Evolutionary conservation across 2,113 vertebrate species (phyloP).

Genomic region (Onychostoma macrolepis): DNA sequence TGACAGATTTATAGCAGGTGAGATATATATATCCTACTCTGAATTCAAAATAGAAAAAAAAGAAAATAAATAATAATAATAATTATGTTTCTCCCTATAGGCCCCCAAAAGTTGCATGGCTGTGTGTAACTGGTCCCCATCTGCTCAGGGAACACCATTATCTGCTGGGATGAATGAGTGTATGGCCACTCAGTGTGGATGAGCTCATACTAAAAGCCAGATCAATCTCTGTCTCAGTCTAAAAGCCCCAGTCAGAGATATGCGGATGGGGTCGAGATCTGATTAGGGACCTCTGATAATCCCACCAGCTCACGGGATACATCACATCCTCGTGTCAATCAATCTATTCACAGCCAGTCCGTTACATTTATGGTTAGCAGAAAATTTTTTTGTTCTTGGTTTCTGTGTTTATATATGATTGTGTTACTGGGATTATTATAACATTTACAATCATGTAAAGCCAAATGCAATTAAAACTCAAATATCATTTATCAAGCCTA

Average conservation of each 20-base stretch:
- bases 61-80: no score
- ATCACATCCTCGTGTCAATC: conserved; percentile 36
- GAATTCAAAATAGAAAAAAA: background rate
- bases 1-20: background rate
- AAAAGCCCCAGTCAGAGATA: conserved; percentile 32
- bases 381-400: background rate
- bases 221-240: conserved; percentile 58
- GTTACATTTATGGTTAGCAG: conserved; percentile 5
- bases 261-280: conserved; percentile 38
- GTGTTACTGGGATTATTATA: background rate
- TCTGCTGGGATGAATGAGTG: conserved; percentile 14
- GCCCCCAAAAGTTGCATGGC: background rate
- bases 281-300: conserved; percentile 48
- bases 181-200: conserved; percentile 49
- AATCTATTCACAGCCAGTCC: background rate
- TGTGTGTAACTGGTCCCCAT: conserved; percentile 46
- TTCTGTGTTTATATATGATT: background rate
- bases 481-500: background rate
- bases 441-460: background rate
- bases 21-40: background rate
- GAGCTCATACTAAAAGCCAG: conserved; percentile 63
- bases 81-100: background rate
- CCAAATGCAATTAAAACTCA: background rate
- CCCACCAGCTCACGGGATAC: conserved; percentile 25
- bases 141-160: conserved; percentile 46